These are phyloP conservation scores for Ciconia maguari DNA, from an alignment of 2,113 vertebrate genomes.

Conservation along the genomic window DNA sequence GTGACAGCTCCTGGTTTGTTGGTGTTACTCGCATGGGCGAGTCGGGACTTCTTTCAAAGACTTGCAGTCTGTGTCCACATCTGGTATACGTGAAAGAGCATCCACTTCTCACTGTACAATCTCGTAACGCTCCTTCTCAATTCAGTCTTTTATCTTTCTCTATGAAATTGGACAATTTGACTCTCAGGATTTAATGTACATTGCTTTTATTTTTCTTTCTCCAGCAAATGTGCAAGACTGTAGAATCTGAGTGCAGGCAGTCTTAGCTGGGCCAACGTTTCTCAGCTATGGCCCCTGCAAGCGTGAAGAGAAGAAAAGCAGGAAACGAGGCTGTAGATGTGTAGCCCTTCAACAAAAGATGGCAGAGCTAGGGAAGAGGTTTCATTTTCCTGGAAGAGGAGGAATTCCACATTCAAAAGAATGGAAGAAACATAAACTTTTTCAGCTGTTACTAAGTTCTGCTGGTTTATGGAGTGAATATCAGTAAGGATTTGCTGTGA, in stretches of 20 bases:
- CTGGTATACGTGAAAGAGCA: not conserved
- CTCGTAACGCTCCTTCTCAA: not conserved
- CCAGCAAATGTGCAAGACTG: not conserved
- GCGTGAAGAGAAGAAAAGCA: not conserved
- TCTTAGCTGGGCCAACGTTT: not conserved
- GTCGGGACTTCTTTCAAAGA: not conserved
- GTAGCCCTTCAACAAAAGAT: not conserved
- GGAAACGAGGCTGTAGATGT: fast-evolving
- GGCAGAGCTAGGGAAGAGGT: not conserved
- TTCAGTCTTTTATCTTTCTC: not conserved
- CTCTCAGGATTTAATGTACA: not conserved
- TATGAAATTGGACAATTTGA: not conserved
- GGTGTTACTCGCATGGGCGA: not conserved
- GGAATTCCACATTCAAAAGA: not conserved
- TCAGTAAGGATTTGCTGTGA: not conserved
- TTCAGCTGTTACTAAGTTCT: not conserved
- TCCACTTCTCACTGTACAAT: not conserved
- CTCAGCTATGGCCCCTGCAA: not conserved
- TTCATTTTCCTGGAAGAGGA: not conserved
- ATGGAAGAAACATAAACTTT: not conserved
- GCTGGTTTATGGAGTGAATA: not conserved
- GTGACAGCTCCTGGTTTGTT: not conserved
- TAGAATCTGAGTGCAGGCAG: not conserved
- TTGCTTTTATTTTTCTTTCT: not conserved
- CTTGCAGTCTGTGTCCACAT: not conserved